Evolutionary conservation across 2,888 invertebrate genomes (phyloP), one percentile per base, ranked within the genome.

Genomic region (Eilema griseolum): DNA sequence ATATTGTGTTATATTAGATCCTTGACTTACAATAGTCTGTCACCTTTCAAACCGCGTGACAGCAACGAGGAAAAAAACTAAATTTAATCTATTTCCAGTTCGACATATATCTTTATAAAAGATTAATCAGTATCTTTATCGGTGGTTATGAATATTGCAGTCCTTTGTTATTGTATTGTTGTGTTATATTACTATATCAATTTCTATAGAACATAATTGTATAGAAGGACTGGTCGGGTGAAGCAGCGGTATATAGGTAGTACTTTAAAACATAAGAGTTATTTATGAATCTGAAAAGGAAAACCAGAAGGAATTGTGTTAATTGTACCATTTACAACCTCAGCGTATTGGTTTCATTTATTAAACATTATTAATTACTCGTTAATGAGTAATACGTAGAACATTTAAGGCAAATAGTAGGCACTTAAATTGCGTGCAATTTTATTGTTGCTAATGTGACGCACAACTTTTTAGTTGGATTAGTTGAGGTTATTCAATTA

Each of bases 401-500:
- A 24, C 31, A 56, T 67, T 61, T 56, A 67, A 20, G 14, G 31
- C 14, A 59, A 67, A 46, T 56, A 46, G 33, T 62, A 41, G 33
- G 61, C 37, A 24, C 52, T 24, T 67, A 57, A 63, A 63, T 75
- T 75, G 72, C 75, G 81, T 72, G 67, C 70, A 72, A 69, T 79
- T 77, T 70, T 41, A 77, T 74, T 75, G 72, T 79, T 52, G 52
- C 28, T 56, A 61, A 46, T 68, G 71, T 84, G 81, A 82, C 81
- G 84, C 78, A 75, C 72, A 61, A 60, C 62, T 59, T 78, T 81
- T 81, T 82, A 70, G 71, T 74, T 69, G 81, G 81, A 85, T 85
- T 85, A 83, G 82, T 83, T 79, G 69, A 76, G 76, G 85, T 85
- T 86, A 89, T 88, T 88, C 83, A 88, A 88, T 90, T 89, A 90